These are phyloP conservation scores for Thryonomys swinderianus DNA, from an alignment of 2,113 vertebrate species.

Conservation along the genomic window DNA sequence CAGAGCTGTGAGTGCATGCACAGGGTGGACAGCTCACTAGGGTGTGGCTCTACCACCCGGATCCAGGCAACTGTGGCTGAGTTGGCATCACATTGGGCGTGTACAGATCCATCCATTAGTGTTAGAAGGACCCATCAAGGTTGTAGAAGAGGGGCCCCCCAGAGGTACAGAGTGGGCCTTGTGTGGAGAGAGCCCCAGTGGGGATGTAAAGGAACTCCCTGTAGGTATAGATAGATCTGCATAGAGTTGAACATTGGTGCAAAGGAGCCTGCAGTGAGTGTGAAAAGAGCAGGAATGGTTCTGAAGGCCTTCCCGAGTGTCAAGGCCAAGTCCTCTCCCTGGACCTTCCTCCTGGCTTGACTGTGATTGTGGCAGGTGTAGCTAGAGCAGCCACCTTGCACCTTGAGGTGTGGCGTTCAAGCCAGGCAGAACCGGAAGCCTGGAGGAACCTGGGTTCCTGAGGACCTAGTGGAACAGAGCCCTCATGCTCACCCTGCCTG, in stretches of 20 bases:
- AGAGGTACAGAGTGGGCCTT: neutral
- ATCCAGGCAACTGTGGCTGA: neutral
- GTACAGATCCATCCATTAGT: too few species aligned
- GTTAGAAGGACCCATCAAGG: too few species aligned
- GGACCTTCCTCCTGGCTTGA: neutral
- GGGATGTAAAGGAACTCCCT: neutral
- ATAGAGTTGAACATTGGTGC: neutral
- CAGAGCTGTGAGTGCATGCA: accelerated
- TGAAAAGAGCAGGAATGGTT: neutral
- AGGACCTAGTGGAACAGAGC: neutral
- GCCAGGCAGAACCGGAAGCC: neutral
- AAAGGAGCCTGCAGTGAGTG: neutral
- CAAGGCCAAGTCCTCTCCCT: neutral
- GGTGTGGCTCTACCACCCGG: neutral
- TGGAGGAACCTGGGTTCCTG: neutral
- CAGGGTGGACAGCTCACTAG: neutral
- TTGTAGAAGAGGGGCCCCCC: neutral
- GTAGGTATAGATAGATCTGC: neutral
- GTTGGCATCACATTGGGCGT: neutral
- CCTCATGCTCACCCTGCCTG: neutral
- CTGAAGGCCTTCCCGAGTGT: neutral
- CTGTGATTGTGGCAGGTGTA: neutral
- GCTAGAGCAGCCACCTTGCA: neutral
- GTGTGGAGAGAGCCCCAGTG: neutral
- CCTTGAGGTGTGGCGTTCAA: neutral